Evolutionary conservation across 2,888 invertebrate genomes (phyloP).

Genomic region (Synanthedon vespiformis): DNA sequence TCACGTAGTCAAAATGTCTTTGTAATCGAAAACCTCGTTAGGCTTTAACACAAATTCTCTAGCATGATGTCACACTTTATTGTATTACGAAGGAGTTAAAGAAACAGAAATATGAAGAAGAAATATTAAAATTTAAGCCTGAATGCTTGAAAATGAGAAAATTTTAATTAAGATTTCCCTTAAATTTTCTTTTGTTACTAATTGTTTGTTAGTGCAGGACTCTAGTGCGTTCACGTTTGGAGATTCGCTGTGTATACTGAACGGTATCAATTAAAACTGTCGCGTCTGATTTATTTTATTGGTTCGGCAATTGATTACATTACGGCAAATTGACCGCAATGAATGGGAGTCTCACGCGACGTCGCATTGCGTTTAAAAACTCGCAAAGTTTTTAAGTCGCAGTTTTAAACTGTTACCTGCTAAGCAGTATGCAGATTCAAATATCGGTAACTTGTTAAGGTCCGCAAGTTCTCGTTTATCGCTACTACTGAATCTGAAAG

Average conservation of each 20-base stretch:
- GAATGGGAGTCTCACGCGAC: slow-evolving; percentile 44
- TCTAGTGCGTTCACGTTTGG: slow-evolving; percentile 15
- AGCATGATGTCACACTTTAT: no score
- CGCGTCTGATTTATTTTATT: slow-evolving; percentile 68
- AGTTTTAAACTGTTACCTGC: no score
- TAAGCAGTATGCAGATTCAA: no score
- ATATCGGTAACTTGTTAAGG: no score
- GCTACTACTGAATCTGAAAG: neutral
- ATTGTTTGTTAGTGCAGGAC: slow-evolving; percentile 6
- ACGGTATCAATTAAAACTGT: slow-evolving; percentile 67
- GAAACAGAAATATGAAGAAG: neutral
- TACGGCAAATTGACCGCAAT: slow-evolving; percentile 67
- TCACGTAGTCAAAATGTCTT: no score
- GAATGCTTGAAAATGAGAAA: no score
- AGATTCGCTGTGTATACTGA: slow-evolving; percentile 47
- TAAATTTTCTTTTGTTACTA: slow-evolving; percentile 6
- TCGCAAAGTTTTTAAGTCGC: neutral
- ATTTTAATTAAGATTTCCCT: slow-evolving; percentile 1
- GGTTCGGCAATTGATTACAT: slow-evolving; percentile 68
- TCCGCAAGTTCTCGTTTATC: no score
- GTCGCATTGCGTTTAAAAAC: slow-evolving; percentile 39
- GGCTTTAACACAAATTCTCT: no score
- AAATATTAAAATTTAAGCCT: neutral
- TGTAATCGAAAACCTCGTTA: no score
- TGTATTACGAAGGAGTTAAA: neutral